phyloP scores from a whole-genome alignment of 2,113 vertebrate species.

The Cygnus atratus region DNA sequence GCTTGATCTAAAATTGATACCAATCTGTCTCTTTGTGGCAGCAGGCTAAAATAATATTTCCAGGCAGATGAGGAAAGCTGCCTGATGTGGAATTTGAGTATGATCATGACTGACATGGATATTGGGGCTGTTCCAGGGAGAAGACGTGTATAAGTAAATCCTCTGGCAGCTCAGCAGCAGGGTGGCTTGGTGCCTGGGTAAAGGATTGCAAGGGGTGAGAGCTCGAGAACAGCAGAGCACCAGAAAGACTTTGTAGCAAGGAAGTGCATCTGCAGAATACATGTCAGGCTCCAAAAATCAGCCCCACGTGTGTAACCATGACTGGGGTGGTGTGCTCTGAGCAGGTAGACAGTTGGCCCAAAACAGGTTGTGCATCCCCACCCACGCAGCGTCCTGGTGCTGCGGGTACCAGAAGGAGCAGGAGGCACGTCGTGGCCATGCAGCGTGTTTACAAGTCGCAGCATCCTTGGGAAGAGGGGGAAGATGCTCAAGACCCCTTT shows the following conservation, averaged over 20 bases:
- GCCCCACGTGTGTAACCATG: rapidly evolving
- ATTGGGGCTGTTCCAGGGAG: conserved; percentile 11
- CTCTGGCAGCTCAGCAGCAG: neutral
- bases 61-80: conserved; percentile 42
- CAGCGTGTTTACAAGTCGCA: neutral
- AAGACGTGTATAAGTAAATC: neutral
- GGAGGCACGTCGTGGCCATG: neutral
- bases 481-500: neutral
- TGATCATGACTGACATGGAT: neutral
- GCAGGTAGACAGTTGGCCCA: neutral
- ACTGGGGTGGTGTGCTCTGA: neutral
- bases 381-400: neutral
- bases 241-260: neutral
- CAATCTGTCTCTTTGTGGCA: neutral
- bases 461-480: neutral
- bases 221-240: neutral
- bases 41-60: conserved; percentile 7
- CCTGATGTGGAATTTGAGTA: conserved; percentile 24
- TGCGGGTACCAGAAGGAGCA: neutral
- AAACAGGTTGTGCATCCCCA: neutral
- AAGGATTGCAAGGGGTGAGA: neutral
- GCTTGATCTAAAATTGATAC: conserved; percentile 1
- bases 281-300: neutral
- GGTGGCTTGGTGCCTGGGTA: neutral
- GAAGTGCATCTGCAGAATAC: neutral